These are phyloP conservation scores for Lasioglossum pauxillum DNA, from an alignment of 2,888 invertebrate species.

Conservation along the genomic window DNA sequence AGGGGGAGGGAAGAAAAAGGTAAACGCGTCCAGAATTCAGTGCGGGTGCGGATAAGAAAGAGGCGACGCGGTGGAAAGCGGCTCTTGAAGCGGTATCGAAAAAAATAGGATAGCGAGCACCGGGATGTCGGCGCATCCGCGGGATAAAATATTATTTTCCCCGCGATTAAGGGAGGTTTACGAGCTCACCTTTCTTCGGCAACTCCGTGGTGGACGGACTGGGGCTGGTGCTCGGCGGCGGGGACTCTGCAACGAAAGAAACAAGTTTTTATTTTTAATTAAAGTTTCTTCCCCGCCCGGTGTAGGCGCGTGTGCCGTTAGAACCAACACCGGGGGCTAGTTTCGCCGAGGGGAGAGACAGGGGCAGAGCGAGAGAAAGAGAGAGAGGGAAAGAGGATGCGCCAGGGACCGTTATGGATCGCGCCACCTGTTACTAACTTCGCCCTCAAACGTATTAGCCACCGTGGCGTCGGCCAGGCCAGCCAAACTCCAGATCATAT, in stretches of 20 bases:
- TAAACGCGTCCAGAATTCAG: constrained; percentile 4
- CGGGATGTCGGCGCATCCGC: not conserved
- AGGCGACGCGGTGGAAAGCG: not conserved
- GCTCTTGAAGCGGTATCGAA: constrained; percentile 15
- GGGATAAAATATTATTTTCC: constrained; percentile 53
- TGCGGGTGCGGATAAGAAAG: not conserved
- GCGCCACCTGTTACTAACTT: constrained; percentile 84
- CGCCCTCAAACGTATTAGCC: constrained; percentile 81
- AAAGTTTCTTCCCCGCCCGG: constrained; percentile 68
- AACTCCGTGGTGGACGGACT: constrained; percentile 90
- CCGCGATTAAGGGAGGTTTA: constrained; percentile 55
- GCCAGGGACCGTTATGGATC: constrained; percentile 77
- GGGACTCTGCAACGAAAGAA: constrained; percentile 87
- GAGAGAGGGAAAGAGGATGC: constrained; percentile 18
- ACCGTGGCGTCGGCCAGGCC: constrained; percentile 72
- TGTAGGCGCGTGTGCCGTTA: constrained; percentile 62
- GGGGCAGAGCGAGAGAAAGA: not conserved
- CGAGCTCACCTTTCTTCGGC: constrained; percentile 82
- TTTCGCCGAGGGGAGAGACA: constrained; percentile 17
- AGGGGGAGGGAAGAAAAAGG: not conserved
- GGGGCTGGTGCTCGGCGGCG: constrained; percentile 92
- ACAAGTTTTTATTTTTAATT: constrained; percentile 80
- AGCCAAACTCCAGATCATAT: constrained; percentile 81
- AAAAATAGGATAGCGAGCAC: not conserved
- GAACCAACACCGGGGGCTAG: constrained; percentile 15